phyloP scores from a whole-genome alignment of 2,888 invertebrate species.

The Eudasyphora cyanicolor region DNA sequence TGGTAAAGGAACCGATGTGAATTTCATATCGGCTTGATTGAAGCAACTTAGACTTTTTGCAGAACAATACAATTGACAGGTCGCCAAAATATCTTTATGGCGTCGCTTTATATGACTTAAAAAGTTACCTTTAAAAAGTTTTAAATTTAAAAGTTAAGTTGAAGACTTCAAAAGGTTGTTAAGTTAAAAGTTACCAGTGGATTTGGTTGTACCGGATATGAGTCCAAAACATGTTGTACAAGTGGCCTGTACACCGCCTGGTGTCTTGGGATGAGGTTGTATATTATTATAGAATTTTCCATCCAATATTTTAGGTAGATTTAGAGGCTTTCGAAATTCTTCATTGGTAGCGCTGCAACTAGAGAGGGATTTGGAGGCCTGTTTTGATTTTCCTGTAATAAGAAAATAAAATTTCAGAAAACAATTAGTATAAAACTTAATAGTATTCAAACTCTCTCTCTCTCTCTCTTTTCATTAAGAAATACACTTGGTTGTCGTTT shows the following conservation, averaged over 20 bases:
- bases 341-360: constrained; percentile 59
- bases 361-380: neutral
- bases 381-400: constrained; percentile 50
- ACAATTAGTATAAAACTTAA: constrained; percentile 55
- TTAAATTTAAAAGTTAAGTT: no score
- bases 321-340: constrained; percentile 70
- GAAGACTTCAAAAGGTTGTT: no score
- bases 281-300: constrained; percentile 76
- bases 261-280: constrained; percentile 75
- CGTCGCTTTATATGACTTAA: constrained; percentile 76
- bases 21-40: constrained; percentile 54
- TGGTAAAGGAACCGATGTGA: constrained; percentile 39
- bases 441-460: constrained; percentile 51
- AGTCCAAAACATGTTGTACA: constrained; percentile 74
- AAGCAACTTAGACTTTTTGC: constrained; percentile 60
- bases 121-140: no score
- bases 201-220: constrained; percentile 76
- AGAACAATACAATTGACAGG: constrained; percentile 73
- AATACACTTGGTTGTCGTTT: constrained; percentile 33
- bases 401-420: constrained; percentile 54
- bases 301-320: constrained; percentile 75
- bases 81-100: constrained; percentile 73
- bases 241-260: constrained; percentile 77
- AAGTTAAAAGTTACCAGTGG: constrained; percentile 77
- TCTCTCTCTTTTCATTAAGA: no score